Conservation (phyloP, 2,888 invertebrate species). For the Erannis defoliaria region DNA sequence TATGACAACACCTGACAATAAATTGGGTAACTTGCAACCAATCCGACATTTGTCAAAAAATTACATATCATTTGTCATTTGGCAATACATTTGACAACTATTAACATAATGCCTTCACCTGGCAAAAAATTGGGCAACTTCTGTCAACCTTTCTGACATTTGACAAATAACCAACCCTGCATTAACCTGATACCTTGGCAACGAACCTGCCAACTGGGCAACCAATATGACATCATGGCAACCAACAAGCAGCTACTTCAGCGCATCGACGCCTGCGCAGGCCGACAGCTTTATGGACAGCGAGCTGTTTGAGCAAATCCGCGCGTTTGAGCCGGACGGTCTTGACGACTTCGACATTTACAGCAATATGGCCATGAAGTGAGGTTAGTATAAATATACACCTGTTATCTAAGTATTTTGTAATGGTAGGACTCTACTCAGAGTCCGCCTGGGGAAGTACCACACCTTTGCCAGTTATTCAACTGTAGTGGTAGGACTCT, state of each 20-base stretch:
- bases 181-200: not conserved
- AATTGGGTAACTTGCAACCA: too few relatives aligned
- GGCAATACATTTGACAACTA: not conserved
- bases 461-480: too few relatives aligned
- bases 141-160: not conserved
- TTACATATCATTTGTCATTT: not conserved
- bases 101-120: not conserved
- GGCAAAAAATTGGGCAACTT: not conserved
- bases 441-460: too few relatives aligned
- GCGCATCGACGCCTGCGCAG: conserved; percentile 72
- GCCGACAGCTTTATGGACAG: conserved; percentile 77
- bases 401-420: too few relatives aligned
- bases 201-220: not conserved
- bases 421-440: too few relatives aligned
- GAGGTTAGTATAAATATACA: conserved; percentile 55
- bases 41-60: too few relatives aligned
- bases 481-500: too few relatives aligned
- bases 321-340: conserved; percentile 74
- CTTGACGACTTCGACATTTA: conserved; percentile 77
- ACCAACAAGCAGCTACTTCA: conserved; percentile 68
- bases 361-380: conserved; percentile 73
- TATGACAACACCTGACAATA: too few relatives aligned
- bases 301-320: conserved; percentile 78
- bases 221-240: not conserved
- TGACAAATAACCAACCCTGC: not conserved